Percentiles rank a stretch among this genome's conserved stretches.
Evolutionary conservation across 2,797 vertebrate species (phyloP).

Genomic region (Labeo calbasu): DNA sequence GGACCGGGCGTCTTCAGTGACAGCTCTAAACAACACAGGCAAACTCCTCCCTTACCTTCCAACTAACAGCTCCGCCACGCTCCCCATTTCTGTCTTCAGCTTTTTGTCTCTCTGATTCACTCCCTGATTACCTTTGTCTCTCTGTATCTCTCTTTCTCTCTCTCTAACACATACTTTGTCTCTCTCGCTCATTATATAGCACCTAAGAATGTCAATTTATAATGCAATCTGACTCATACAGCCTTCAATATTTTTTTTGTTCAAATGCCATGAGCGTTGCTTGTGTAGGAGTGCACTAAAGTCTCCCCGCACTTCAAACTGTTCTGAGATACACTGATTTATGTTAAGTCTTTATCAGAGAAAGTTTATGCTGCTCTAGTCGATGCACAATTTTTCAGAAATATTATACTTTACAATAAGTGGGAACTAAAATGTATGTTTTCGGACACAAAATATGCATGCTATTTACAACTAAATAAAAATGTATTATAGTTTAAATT

Average conservation of each 20-base stretch:
- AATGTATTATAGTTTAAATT: neutral
- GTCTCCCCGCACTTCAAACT: constrained; percentile 23
- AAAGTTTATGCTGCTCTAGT: neutral
- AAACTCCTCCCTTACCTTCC: constrained; percentile 39
- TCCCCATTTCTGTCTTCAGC: constrained; percentile 34
- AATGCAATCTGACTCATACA: constrained; percentile 47
- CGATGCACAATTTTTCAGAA: neutral
- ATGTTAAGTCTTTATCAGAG: neutral
- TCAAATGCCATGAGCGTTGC: constrained; percentile 33
- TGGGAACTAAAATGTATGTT: neutral
- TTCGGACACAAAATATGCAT: neutral
- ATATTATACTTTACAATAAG: neutral
- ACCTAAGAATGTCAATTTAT: constrained; percentile 34
- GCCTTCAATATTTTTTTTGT: constrained; percentile 39
- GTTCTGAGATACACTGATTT: neutral
- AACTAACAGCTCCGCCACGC: constrained; percentile 34
- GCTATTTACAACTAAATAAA: neutral
- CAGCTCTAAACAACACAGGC: constrained; percentile 48
- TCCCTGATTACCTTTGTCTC: constrained; percentile 30
- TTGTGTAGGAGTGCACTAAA: constrained; percentile 31
- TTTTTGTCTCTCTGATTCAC: constrained; percentile 29
- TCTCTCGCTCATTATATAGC: constrained; percentile 25
- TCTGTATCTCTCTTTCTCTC: constrained; percentile 16
- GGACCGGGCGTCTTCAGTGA: constrained; percentile 39
- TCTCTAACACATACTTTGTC: neutral